Base-by-base conservation (phyloP, 2,113 vertebrate species). In the Aramus guarauna region DNA sequence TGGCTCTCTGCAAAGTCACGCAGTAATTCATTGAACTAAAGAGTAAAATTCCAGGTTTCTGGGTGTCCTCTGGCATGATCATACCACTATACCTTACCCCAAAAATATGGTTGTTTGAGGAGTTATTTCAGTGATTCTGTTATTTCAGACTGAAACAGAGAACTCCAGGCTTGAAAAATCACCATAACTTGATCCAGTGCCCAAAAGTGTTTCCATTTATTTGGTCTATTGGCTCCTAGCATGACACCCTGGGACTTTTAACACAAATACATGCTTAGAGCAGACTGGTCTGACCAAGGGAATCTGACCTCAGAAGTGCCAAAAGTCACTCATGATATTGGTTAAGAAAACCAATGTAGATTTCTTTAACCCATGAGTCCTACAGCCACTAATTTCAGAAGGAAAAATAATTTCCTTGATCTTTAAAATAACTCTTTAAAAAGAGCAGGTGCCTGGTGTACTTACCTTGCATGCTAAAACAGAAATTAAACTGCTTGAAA, bases 291-390 rank as follows among this genome's bases (percentile, higher is more conserved):
- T 62, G 24, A 48, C 20, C 24, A 39, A 16, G 41, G 15, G 36
- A 79, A 39, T 45, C 34, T 39, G 24, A 52, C 17, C 24, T 48
- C 55, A 77, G 41, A 64, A 45, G 13, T 16, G 52, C 39, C 37
- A 62, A 71, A 66, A 94, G 11, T 11, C 29, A 4, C 43, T 45
- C 0, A 0, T 5, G 2, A 15, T 12, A 27, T 1, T 11, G 16
- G 11, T 24, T 26, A 82, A 24, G 43, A 55, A 73, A 52, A 19
- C 8, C 19, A 17, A 6, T 1, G 7, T 5, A 19, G 16, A 8
- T 5, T 34, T n/a, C 23, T 78, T 62, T 45, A 91, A 71, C 11
- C 18, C 15, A 2, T 0, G 2, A 50, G 36, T 47, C 39, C 24
- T 55, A 8, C 16, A 75, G 58, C 3, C 16, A 9, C 52, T 15